A percentile compares a stretch with the other conserved stretches of the same genome.
Conservation (phyloP, 2,797 vertebrate species). For the Ambastaia sidthimunki region DNA sequence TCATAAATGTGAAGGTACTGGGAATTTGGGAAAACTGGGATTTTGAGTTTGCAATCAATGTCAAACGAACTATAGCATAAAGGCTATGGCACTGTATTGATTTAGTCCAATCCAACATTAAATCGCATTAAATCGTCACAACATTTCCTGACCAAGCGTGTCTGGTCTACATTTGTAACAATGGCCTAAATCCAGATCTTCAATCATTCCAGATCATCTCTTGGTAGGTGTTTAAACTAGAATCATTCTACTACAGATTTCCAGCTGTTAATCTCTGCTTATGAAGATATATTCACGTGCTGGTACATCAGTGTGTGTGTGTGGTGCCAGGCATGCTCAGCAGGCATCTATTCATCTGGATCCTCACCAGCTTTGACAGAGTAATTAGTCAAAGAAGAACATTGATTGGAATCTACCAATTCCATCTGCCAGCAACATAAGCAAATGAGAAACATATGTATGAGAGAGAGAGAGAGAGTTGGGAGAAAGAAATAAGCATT, state of each 20-base stretch:
- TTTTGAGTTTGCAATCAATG: neutral
- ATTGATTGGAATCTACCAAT: slow-evolving; percentile 53
- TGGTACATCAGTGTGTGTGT: neutral
- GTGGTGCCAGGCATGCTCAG: slow-evolving; percentile 21
- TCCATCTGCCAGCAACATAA: slow-evolving; percentile 37
- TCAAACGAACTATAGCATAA: neutral
- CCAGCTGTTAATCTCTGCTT: neutral
- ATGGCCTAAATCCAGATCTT: slow-evolving; percentile 19
- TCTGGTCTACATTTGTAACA: neutral
- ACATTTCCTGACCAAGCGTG: neutral
- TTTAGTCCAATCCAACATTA: neutral
- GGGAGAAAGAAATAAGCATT: neutral
- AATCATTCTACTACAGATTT: slow-evolving; percentile 26
- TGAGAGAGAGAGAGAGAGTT: slow-evolving; percentile 6
- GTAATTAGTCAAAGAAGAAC: slow-evolving; percentile 50
- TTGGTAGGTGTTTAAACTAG: slow-evolving; percentile 13
- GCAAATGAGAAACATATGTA: slow-evolving; percentile 11
- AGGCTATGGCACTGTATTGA: neutral
- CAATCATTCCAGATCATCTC: slow-evolving; percentile 15
- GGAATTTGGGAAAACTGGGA: neutral
- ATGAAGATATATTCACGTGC: slow-evolving; percentile 27
- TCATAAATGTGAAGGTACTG: slow-evolving; percentile 59
- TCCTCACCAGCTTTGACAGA: slow-evolving; percentile 36
- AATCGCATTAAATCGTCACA: neutral
- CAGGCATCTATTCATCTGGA: slow-evolving; percentile 37